Conservation (phyloP, 2,888 invertebrate genomes). For the Dinocampus coccinellae region DNA sequence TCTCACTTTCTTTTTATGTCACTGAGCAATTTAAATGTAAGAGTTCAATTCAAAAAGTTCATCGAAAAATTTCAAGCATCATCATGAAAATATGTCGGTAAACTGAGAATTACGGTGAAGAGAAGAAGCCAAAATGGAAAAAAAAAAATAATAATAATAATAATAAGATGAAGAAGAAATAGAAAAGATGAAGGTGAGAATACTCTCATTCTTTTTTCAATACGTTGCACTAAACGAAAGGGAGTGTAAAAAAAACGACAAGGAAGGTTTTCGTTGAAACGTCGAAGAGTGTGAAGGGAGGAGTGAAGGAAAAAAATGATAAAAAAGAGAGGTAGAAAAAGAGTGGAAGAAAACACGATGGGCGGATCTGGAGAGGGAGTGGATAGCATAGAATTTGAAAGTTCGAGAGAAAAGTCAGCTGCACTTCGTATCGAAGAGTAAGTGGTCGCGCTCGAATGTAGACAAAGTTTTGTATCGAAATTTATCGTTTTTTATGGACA, state of each 20-base stretch:
- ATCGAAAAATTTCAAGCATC: conserved; percentile 36
- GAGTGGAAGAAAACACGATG: conserved; percentile 27
- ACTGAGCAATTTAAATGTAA: neutral
- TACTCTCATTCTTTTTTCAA: neutral
- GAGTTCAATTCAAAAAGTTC: conserved; percentile 42
- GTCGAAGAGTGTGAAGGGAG: conserved; percentile 35
- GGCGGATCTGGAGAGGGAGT: too few species aligned
- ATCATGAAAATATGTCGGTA: neutral
- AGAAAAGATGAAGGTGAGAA: neutral
- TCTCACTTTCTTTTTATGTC: neutral
- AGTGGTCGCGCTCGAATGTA: conserved; percentile 41
- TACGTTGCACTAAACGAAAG: neutral
- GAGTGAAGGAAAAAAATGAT: conserved; percentile 13
- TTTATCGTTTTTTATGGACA: conserved; percentile 38
- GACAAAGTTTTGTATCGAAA: conserved; percentile 44
- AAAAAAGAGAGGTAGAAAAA: conserved; percentile 9
- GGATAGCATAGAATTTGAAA: conserved; percentile 10
- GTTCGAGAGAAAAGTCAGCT: conserved; percentile 20
- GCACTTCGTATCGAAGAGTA: conserved; percentile 41
- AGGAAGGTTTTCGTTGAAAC: conserved; percentile 17
- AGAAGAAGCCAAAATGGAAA: too few species aligned
- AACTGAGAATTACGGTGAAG: neutral
- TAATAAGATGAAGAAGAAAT: neutral
- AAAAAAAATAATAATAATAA: neutral
- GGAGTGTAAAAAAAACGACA: neutral